Evolutionary conservation across 2,113 vertebrate genomes (phyloP).

Genomic region (Dipodomys ordii): DNA sequence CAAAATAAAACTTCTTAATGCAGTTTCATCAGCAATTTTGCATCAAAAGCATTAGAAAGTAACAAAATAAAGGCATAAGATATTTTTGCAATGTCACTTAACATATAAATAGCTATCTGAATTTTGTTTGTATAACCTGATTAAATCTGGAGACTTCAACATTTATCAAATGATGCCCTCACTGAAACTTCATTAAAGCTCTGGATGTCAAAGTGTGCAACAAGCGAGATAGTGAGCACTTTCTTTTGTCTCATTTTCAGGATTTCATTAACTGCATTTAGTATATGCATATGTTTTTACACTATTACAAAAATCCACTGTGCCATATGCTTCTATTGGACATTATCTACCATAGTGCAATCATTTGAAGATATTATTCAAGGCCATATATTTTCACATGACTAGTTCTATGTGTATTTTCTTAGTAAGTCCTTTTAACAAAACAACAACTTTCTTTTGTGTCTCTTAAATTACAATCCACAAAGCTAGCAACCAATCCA

Average conservation of each 20-base stretch:
- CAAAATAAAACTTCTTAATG: constrained; percentile 53
- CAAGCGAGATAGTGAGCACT: background rate
- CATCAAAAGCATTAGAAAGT: constrained; percentile 1
- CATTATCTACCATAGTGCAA: background rate
- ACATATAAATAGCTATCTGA: background rate
- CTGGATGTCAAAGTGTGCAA: background rate
- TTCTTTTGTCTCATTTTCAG: background rate
- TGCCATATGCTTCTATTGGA: background rate
- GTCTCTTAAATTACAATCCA: constrained; percentile 49
- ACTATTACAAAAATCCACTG: constrained; percentile 11
- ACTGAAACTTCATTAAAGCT: background rate
- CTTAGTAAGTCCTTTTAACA: background rate
- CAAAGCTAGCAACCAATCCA: constrained; percentile 42
- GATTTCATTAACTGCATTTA: constrained; percentile 14
- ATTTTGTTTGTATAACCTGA: constrained; percentile 52
- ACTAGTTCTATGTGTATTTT: constrained; percentile 46
- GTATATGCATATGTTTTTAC: background rate
- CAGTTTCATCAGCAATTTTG: background rate
- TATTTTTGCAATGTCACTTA: constrained; percentile 39
- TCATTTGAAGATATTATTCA: background rate
- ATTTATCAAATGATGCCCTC: constrained; percentile 40
- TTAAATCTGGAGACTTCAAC: constrained; percentile 13
- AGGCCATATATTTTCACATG: background rate
- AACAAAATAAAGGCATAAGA: constrained; percentile 7
- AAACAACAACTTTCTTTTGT: constrained; percentile 21